Conservation (phyloP, 2,888 invertebrate genomes). For the Folsomia manolachei region DNA sequence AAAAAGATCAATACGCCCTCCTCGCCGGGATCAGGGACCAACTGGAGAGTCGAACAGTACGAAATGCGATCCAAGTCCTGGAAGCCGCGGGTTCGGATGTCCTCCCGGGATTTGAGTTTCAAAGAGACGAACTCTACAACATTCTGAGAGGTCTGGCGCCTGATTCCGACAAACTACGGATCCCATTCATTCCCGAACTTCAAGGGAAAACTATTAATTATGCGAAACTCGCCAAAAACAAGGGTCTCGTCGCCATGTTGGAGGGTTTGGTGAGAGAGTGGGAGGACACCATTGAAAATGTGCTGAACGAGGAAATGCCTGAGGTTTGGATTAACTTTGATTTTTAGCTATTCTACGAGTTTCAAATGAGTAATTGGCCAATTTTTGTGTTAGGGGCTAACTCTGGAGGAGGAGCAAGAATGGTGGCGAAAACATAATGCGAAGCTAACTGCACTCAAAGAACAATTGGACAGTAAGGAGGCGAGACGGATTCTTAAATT, state of each 20-base stretch:
- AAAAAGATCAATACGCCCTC: constrained; percentile 70
- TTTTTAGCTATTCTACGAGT: no score
- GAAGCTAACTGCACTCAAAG: no score
- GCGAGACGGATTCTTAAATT: no score
- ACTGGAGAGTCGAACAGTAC: constrained; percentile 68
- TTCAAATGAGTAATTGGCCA: no score
- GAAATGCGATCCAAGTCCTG: constrained; percentile 63
- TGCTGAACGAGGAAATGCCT: constrained; percentile 53
- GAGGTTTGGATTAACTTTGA: no score
- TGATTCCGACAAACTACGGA: constrained; percentile 63
- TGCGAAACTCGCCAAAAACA: constrained; percentile 57
- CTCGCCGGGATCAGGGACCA: constrained; percentile 77
- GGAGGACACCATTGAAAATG: constrained; percentile 65
- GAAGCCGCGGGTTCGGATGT: constrained; percentile 60
- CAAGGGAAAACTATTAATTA: constrained; percentile 52
- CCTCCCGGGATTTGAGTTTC: constrained; percentile 62
- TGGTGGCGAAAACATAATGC: no score
- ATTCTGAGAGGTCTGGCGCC: no score
- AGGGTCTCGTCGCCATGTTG: constrained; percentile 58
- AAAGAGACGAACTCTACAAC: constrained; percentile 64
- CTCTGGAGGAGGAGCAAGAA: no score
- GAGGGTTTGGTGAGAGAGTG: constrained; percentile 65
- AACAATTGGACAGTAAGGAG: no score
- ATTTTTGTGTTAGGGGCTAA: no score
- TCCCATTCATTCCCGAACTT: constrained; percentile 62